Evolutionary conservation across 2,113 vertebrate species (phyloP).

Genomic region (Hemiscyllium ocellatum): DNA sequence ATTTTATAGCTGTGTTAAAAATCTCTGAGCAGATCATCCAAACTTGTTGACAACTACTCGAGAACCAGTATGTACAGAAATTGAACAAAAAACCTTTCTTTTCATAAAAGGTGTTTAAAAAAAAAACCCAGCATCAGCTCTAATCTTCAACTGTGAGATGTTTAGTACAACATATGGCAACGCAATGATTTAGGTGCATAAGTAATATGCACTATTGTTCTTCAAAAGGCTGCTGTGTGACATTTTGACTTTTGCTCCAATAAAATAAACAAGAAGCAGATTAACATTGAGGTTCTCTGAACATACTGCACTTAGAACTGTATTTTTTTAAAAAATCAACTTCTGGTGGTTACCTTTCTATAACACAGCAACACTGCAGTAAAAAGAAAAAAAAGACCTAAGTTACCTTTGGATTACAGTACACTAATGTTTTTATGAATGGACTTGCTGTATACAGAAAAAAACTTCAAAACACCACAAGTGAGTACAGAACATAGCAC

Average conservation of each 20-base stretch:
- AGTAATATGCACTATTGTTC: background rate
- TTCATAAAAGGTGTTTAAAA: background rate
- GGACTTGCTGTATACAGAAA: background rate
- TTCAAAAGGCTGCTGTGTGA: background rate
- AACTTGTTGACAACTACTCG: background rate
- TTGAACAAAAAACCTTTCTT: background rate
- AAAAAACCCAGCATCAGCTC: background rate
- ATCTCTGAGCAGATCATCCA: background rate
- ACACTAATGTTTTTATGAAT: background rate
- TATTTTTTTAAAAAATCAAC: background rate
- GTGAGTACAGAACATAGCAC: background rate
- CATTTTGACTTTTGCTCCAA: background rate
- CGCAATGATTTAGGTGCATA: background rate
- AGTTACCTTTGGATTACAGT: background rate
- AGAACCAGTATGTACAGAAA: background rate
- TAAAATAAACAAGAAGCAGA: background rate
- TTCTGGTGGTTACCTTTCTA: background rate
- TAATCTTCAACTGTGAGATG: background rate
- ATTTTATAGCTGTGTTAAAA: background rate
- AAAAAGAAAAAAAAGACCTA: background rate
- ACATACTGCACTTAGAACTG: background rate
- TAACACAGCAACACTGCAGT: background rate
- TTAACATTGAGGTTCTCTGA: background rate
- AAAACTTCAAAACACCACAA: background rate
- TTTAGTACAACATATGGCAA: background rate